Conservation (phyloP, 1,140 invertebrate genomes). For the Microplitis demolitor region DNA sequence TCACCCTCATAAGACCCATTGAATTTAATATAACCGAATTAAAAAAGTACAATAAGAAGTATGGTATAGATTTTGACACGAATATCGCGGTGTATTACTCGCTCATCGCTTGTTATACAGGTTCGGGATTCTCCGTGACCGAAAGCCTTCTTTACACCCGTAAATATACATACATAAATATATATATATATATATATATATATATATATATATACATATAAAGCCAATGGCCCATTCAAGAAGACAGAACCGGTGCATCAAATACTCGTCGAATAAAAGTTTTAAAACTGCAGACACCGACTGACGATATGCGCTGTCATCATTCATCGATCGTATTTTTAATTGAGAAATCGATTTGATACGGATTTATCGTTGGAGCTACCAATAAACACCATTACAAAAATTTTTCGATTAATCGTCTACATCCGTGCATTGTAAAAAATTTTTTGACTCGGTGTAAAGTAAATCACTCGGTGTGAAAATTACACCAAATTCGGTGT, state of each 20-base stretch:
- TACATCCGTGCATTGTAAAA: not conserved
- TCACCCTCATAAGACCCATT: not conserved
- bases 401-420: slow-evolving; percentile 27
- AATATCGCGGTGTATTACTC: slow-evolving; percentile 39
- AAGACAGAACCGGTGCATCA: not conserved
- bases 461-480: too few species aligned
- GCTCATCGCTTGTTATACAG: slow-evolving; percentile 55
- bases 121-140: slow-evolving; percentile 54
- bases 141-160: slow-evolving; percentile 38
- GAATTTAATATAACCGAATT: not conserved
- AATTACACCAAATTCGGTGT: too few species aligned
- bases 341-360: slow-evolving; percentile 19
- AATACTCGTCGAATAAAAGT: not conserved
- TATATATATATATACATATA: too few species aligned
- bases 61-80: slow-evolving; percentile 27
- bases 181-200: too few species aligned
- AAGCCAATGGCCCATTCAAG: too few species aligned
- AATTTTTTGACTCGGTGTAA: too few species aligned
- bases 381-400: not conserved
- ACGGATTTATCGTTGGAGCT: slow-evolving; percentile 5
- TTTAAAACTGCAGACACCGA: slow-evolving; percentile 20
- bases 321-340: slow-evolving; percentile 47
- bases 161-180: too few species aligned
- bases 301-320: slow-evolving; percentile 48
- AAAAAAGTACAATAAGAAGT: too few species aligned